Base-by-base conservation (phyloP, 2,797 vertebrate genomes). In the Pitangus sulphuratus region DNA sequence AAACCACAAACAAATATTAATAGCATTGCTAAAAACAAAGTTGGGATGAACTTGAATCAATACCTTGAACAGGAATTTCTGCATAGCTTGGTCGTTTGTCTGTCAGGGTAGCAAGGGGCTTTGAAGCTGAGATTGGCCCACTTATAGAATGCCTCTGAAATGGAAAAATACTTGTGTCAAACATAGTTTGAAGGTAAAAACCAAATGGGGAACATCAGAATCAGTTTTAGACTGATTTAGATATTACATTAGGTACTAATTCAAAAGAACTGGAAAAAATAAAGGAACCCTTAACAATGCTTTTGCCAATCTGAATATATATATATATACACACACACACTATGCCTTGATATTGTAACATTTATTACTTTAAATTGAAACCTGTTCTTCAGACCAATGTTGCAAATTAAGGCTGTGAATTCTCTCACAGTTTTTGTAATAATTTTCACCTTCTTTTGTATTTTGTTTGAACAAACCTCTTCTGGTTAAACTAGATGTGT, bases 1-100 rank as follows among this genome's bases (percentile, higher is more conserved):
- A 33, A 53, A 12, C 14, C 48, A 50, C 25, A 64, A 22, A n/a
- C 8, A 53, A 33, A 15, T 33, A 37, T 30, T 58, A 87, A 53
- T 4, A 64, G 21, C 40, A 58, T 16, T 18, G 31, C 33, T 68
- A 57, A 69, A 65, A n/a, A 4, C 8, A 48, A 86, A 62, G 18
- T 18, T 70, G 20, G 51, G 75, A 64, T 19, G 35, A 84, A 90
- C 37, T 39, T 28, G 68, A 48, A 75, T 30, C 47, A 47, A 48
- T 98, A 99, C 99, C 98, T 98, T 99, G 99, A 91, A 99, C 98
- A 50, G 98, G 98, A 74, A 99, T 98, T 95, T 99, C 99, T 12
- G 99, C 98, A 90, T 99, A 99, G 97, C 98, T 99, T 37, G 99
- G 98, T 89, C 99, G 98, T 97, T 99, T 99, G 91, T 99, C 99